Evolutionary conservation across 2,888 invertebrate genomes (phyloP).

Genomic region (Alentia gelatinosa): DNA sequence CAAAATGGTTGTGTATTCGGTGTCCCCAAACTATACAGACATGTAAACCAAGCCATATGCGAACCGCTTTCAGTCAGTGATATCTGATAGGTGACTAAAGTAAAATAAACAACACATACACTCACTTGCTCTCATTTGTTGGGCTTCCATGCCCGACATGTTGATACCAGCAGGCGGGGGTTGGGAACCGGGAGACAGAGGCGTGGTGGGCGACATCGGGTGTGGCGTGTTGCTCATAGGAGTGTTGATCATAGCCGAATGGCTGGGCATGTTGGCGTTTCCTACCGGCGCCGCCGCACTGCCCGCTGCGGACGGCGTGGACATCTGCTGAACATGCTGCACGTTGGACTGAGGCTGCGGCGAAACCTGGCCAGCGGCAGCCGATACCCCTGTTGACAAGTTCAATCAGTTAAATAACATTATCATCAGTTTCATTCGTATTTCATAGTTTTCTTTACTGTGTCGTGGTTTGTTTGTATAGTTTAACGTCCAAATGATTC

Average conservation of each 20-base stretch:
- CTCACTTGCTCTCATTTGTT: conserved; percentile 47
- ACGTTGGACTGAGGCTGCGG: conserved; percentile 51
- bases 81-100: too few species aligned
- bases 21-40: too few species aligned
- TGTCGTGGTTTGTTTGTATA: too few species aligned
- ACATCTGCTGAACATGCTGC: neutral
- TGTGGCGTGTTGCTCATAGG: neutral
- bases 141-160: conserved; percentile 47
- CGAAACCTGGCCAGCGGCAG: conserved; percentile 1
- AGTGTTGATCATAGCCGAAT: conserved; percentile 49
- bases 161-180: conserved; percentile 35
- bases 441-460: too few species aligned
- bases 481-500: too few species aligned
- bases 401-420: too few species aligned
- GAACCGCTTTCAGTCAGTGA: too few species aligned
- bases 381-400: too few species aligned
- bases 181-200: conserved; percentile 63
- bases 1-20: too few species aligned
- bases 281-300: neutral
- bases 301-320: neutral
- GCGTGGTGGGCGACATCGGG: conserved; percentile 65
- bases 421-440: too few species aligned
- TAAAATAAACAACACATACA: too few species aligned
- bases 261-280: neutral
- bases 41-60: too few species aligned